phyloP scores from a whole-genome alignment of 2,888 invertebrate genomes.

The Eupithecia abbreviata region DNA sequence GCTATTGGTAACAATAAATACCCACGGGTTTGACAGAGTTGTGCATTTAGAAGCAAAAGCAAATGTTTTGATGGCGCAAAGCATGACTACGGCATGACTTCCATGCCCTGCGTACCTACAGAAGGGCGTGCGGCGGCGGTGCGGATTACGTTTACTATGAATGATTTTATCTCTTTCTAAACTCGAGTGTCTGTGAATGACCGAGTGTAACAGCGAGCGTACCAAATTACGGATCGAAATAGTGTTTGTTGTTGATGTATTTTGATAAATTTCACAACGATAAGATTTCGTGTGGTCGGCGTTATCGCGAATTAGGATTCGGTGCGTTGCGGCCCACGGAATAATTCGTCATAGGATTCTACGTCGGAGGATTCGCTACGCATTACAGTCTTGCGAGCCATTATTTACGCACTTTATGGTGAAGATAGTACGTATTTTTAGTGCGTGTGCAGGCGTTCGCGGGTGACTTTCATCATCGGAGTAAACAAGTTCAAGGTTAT shows the following conservation, averaged over 20 bases:
- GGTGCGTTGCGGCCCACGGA: conserved; percentile 60
- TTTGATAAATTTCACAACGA: conserved; percentile 73
- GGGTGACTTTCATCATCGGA: conserved; percentile 77
- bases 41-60: conserved; percentile 57
- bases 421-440: conserved; percentile 80
- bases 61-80: conserved; percentile 78
- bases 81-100: conserved; percentile 82
- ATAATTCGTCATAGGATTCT: conserved; percentile 68
- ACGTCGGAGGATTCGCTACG: conserved; percentile 69
- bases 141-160: conserved; percentile 83
- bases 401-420: conserved; percentile 79
- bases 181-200: conserved; percentile 82
- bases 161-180: conserved; percentile 84
- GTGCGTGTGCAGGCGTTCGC: conserved; percentile 68
- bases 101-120: conserved; percentile 81
- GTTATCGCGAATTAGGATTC: conserved; percentile 69
- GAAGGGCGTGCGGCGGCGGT: conserved; percentile 70
- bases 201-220: conserved; percentile 82
- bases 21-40: conserved; percentile 56
- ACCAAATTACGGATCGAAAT: conserved; percentile 80
- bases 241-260: conserved; percentile 81
- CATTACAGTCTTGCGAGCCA: conserved; percentile 66
- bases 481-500: conserved; percentile 84
- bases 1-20: conserved; percentile 58
- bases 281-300: conserved; percentile 66